Percentiles rank a stretch among this genome's conserved stretches.
Evolutionary conservation across 2,888 invertebrate species (phyloP).

Genomic region (Ichneumon xanthorius): DNA sequence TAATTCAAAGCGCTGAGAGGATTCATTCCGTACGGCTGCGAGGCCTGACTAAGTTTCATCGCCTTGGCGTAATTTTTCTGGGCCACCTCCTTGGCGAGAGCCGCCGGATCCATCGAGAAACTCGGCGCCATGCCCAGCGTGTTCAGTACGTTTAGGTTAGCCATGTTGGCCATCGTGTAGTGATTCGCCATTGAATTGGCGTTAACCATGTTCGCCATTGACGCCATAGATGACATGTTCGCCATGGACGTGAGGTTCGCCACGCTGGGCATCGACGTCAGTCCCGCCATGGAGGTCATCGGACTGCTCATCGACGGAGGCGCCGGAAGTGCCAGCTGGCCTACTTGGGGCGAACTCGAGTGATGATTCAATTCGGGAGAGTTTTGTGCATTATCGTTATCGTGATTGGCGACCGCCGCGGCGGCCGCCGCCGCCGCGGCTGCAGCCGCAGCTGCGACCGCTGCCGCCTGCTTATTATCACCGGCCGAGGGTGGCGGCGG

Average conservation of each 20-base stretch:
- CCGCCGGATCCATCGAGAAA: conserved; percentile 86
- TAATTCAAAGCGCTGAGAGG: conserved; percentile 89
- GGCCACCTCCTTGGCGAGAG: conserved; percentile 92
- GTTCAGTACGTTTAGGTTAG: conserved; percentile 78
- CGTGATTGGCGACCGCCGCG: conserved; percentile 79
- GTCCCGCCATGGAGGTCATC: conserved; percentile 79
- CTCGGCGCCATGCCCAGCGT: conserved; percentile 72
- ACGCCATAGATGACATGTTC: conserved; percentile 71
- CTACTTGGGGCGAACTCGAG: conserved; percentile 76
- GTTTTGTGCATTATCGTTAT: conserved; percentile 80
- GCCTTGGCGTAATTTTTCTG: conserved; percentile 94
- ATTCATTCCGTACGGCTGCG: conserved; percentile 80
- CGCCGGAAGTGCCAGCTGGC: conserved; percentile 66
- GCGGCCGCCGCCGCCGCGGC: conserved; percentile 70
- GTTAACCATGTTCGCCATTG: conserved; percentile 73
- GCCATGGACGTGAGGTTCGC: conserved; percentile 71
- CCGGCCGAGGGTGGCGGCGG: conserved; percentile 79
- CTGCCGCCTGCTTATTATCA: conserved; percentile 69
- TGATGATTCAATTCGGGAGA: conserved; percentile 84
- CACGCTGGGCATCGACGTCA: conserved; percentile 76
- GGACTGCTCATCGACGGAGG: conserved; percentile 78
- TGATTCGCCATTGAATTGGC: conserved; percentile 74
- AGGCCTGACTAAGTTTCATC: conserved; percentile 87
- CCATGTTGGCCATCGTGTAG: conserved; percentile 80
- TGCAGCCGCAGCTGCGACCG: conserved; percentile 61